A percentile compares a stretch with the other conserved stretches of the same genome.
Conservation (phyloP, 1,140 invertebrate species). For the Drosophila bocqueti region DNA sequence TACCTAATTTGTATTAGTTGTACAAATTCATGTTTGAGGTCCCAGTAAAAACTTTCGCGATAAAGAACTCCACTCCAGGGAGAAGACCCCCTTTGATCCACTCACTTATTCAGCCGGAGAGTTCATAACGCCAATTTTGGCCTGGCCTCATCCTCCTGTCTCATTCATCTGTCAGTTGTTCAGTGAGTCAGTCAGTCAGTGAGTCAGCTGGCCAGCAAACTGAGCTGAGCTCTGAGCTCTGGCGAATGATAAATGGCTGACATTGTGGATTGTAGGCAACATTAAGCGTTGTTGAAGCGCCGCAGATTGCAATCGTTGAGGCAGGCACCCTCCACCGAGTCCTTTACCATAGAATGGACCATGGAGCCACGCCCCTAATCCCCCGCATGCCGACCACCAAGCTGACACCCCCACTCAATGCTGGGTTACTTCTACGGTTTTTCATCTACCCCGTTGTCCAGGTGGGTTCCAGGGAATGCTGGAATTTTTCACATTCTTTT, state of each 20-base stretch:
- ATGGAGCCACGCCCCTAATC: conserved; percentile 7
- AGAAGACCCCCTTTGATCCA: background rate
- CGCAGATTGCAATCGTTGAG: conserved; percentile 77
- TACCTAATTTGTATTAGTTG: background rate
- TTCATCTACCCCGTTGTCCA: background rate
- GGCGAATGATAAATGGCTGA: conserved; percentile 78
- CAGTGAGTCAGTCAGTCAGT: conserved; percentile 19
- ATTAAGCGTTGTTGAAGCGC: conserved; percentile 73
- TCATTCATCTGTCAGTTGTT: conserved; percentile 23
- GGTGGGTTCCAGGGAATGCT: conserved; percentile 1
- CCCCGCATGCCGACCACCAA: background rate
- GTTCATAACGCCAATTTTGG: conserved; percentile 66
- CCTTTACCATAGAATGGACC: conserved; percentile 8
- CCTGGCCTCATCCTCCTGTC: conserved; percentile 8
- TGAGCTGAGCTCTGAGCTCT: conserved; percentile 42
- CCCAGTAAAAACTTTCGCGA: background rate
- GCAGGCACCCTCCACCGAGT: background rate
- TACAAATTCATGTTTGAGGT: background rate
- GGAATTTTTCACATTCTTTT: background rate
- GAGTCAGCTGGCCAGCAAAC: conserved; percentile 23
- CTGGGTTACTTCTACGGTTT: conserved; percentile 6
- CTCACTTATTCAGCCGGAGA: conserved; percentile 26
- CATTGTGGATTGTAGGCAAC: conserved; percentile 77
- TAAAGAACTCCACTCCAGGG: background rate
- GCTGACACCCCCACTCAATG: conserved; percentile 11